Evolutionary conservation across 2,797 vertebrate genomes (phyloP).

Genomic region (Falco novaeseelandiae): DNA sequence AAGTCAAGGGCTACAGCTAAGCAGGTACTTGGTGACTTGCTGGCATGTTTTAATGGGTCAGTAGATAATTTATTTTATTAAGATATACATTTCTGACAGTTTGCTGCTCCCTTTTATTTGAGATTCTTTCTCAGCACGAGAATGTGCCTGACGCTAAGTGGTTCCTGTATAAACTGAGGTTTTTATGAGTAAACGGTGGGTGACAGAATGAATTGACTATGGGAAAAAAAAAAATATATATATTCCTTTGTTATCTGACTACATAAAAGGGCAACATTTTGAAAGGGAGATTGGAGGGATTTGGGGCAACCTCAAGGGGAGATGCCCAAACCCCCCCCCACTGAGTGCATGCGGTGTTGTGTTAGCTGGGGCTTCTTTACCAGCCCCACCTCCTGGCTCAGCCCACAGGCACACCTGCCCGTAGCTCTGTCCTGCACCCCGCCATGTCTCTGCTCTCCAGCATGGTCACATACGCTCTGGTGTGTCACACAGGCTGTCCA

Average conservation of each 20-base stretch:
- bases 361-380: neutral
- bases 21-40: neutral
- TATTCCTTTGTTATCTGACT: neutral
- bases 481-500: neutral
- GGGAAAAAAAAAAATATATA: no score
- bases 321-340: neutral
- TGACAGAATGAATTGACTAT: neutral
- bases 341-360: neutral
- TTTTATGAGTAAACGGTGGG: neutral
- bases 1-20: neutral
- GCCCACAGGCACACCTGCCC: rapidly evolving
- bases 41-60: neutral
- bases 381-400: neutral
- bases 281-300: neutral
- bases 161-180: neutral
- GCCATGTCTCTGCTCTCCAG: neutral
- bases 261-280: neutral
- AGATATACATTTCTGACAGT: neutral
- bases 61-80: neutral
- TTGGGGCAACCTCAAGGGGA: neutral
- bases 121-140: neutral
- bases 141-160: neutral
- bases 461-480: neutral
- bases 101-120: neutral
- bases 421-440: neutral